A percentile compares a stretch with the other conserved stretches of the same genome.
These are phyloP conservation scores for Gymnothorax javanicus DNA, from an alignment of 2,797 vertebrate genomes.

Conservation along the genomic window DNA sequence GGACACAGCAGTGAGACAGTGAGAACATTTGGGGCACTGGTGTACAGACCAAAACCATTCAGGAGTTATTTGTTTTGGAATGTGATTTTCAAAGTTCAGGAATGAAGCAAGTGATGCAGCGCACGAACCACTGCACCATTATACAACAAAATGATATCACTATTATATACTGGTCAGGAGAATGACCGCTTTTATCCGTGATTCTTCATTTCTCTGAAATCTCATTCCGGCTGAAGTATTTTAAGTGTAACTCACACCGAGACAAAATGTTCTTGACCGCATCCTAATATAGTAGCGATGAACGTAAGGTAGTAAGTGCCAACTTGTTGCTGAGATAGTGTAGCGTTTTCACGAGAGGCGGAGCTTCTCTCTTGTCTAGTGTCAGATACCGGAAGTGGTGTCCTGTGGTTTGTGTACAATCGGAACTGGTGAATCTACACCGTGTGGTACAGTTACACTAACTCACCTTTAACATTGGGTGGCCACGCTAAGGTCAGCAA, in stretches of 20 bases:
- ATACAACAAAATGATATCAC: background rate
- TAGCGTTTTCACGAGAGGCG: conserved; percentile 16
- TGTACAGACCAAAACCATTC: background rate
- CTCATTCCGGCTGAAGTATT: too few species aligned
- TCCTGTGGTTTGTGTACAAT: conserved; percentile 20
- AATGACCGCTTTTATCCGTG: background rate
- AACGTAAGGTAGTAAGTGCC: conserved; percentile 42
- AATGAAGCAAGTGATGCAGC: background rate
- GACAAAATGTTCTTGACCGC: too few species aligned
- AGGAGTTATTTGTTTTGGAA: background rate
- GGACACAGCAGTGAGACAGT: background rate
- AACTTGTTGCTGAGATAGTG: conserved; percentile 40
- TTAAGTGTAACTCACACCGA: too few species aligned
- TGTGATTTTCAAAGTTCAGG: background rate
- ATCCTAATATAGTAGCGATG: too few species aligned
- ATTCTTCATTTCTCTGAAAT: too few species aligned
- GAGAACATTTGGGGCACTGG: background rate
- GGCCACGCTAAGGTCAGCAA: background rate
- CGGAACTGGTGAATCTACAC: conserved; percentile 17
- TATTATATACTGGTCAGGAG: background rate
- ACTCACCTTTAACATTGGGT: background rate
- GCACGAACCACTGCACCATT: background rate
- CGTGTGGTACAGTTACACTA: background rate
- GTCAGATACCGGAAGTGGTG: conserved; percentile 19
- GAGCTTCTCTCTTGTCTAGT: background rate